Conservation (phyloP, 2,888 invertebrate species). For the Nomada lathburiana region DNA sequence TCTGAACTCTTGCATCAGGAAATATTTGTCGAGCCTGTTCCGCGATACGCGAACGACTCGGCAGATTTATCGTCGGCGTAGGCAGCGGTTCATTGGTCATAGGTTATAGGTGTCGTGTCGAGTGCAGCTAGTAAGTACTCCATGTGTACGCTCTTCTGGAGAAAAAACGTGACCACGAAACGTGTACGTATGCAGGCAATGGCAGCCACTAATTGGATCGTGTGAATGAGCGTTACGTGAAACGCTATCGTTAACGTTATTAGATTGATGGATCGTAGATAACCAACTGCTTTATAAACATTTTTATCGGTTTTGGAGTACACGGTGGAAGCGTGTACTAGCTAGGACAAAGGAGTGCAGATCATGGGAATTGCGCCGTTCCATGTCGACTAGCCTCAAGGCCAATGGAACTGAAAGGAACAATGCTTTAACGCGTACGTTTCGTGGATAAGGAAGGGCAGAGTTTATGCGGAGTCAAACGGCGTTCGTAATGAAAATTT, state of each 20-base stretch:
- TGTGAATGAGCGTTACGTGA: neutral
- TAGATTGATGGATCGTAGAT: neutral
- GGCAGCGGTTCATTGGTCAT: neutral
- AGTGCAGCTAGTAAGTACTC: neutral
- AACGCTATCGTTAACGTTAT: neutral
- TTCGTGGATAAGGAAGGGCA: constrained; percentile 32
- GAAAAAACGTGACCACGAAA: neutral
- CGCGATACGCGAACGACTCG: neutral
- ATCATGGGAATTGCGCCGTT: constrained; percentile 55
- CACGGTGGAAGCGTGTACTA: neutral
- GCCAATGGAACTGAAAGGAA: constrained; percentile 49
- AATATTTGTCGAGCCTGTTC: neutral
- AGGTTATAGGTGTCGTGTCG: constrained; percentile 21
- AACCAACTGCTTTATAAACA: neutral
- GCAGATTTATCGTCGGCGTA: constrained; percentile 29
- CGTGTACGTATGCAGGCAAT: neutral
- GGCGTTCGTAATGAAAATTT: constrained; percentile 8
- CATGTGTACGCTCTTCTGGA: too few species aligned
- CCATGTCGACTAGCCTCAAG: constrained; percentile 44
- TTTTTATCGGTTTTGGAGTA: neutral
- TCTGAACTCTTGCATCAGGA: neutral
- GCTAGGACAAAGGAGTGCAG: constrained; percentile 29
- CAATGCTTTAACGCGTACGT: constrained; percentile 33
- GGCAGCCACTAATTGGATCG: neutral
- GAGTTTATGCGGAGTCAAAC: constrained; percentile 28